A percentile compares a stretch with the other conserved stretches of the same genome.
Evolutionary conservation across 2,888 invertebrate genomes (phyloP).

Genomic region (Hipparchia semele): DNA sequence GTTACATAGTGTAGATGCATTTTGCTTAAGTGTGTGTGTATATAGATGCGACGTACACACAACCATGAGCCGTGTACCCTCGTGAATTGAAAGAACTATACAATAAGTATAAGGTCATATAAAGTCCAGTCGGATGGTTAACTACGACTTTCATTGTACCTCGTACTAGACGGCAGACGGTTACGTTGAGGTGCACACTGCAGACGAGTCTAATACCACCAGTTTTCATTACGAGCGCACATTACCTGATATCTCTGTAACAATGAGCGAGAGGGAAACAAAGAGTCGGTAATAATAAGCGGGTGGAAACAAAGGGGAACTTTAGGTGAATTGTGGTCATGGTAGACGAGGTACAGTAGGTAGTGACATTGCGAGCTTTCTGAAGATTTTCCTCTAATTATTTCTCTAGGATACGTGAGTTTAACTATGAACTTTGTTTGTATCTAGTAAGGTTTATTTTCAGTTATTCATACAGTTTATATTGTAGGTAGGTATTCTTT

Average conservation of each 20-base stretch:
- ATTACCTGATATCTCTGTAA: slow-evolving; percentile 57
- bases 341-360: neutral
- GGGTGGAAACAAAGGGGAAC: slow-evolving; percentile 45
- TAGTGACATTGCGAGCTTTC: slow-evolving; percentile 13
- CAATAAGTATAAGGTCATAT: slow-evolving; percentile 24
- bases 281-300: slow-evolving; percentile 54
- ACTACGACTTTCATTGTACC: neutral
- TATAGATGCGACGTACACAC: too few species aligned
- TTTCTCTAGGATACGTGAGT: neutral
- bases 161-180: neutral
- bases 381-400: slow-evolving; percentile 13
- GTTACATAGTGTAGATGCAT: too few species aligned
- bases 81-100: too few species aligned
- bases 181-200: slow-evolving; percentile 9
- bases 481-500: neutral
- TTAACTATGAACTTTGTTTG: neutral
- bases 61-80: too few species aligned
- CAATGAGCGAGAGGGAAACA: slow-evolving; percentile 29
- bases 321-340: slow-evolving; percentile 47
- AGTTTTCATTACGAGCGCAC: slow-evolving; percentile 58
- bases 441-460: neutral
- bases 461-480: too few species aligned
- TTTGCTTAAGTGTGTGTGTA: too few species aligned
- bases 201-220: slow-evolving; percentile 16
- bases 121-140: slow-evolving; percentile 14